Conservation (phyloP, 2,888 invertebrate species). For the Sylvicola cinctus region DNA sequence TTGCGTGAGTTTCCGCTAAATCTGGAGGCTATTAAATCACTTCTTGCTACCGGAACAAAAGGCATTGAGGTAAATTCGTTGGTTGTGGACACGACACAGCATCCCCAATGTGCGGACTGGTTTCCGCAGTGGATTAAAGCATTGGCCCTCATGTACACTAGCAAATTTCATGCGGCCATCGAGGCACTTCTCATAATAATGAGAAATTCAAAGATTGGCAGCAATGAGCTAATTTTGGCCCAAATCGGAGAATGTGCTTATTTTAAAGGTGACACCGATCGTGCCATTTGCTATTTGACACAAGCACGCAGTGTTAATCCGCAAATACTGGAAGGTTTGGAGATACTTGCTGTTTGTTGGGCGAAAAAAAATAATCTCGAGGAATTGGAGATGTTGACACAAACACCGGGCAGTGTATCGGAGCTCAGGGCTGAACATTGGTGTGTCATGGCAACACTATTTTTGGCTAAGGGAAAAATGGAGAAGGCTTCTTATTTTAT, state of each 20-base stretch:
- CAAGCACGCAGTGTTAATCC: slow-evolving; percentile 32
- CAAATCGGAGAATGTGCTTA: slow-evolving; percentile 53
- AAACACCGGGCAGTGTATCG: slow-evolving; percentile 17
- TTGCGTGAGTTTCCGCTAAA: slow-evolving; percentile 54
- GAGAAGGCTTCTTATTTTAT: slow-evolving; percentile 51
- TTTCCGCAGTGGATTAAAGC: slow-evolving; percentile 39
- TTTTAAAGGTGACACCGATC: slow-evolving; percentile 45
- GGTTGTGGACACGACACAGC: too few species aligned
- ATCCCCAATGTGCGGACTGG: slow-evolving; percentile 28
- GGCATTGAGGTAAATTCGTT: slow-evolving; percentile 54
- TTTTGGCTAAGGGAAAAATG: slow-evolving; percentile 34
- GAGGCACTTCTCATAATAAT: slow-evolving; percentile 44
- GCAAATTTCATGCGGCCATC: slow-evolving; percentile 46
- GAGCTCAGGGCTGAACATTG: slow-evolving; percentile 46
- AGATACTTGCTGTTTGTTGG: slow-evolving; percentile 39
- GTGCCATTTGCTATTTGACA: slow-evolving; percentile 30
- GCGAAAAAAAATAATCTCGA: slow-evolving; percentile 33
- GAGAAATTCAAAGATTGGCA: slow-evolving; percentile 37
- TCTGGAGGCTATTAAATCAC: slow-evolving; percentile 49
- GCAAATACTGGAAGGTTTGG: slow-evolving; percentile 35
- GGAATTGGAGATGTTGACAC: slow-evolving; percentile 40
- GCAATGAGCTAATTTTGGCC: slow-evolving; percentile 43
- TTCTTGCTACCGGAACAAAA: slow-evolving; percentile 48
- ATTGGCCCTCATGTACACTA: slow-evolving; percentile 38
- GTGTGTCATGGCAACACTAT: slow-evolving; percentile 53